Evolutionary conservation across 2,888 invertebrate genomes (phyloP), one percentile per base, ranked within the genome.

Genomic region (Rhagium mordax): DNA sequence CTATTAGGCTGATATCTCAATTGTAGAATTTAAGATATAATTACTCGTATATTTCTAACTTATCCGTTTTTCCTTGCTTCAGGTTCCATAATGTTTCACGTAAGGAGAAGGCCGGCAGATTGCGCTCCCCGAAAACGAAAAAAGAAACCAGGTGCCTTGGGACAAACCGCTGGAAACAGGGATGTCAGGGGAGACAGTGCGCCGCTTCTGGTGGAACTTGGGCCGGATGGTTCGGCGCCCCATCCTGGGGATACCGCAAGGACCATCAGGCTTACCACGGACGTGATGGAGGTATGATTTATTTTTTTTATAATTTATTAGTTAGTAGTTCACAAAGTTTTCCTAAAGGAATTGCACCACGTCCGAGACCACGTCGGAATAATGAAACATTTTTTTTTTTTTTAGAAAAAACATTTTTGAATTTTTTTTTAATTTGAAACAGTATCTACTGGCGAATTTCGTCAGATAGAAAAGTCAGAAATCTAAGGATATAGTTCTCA

Each of bases 81-180:
- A 96, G 98, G 98, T 88, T 97, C 97, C 85, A 95, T 98, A 86
- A 98, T 98, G 95, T 98, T 98, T 88, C 98, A 98, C 89, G 96
- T 98, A 87, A 92, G 97, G 85, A 92, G 97, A 86, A 92, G 97
- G 86, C 96, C 98, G 81, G 95, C 96, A 62, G 98, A 98, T 88
- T 93, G 95, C 84, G 96, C 96, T 77, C 92, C 96, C 75, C 93
- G 97, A 81, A 93, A 96, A 82, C 95, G 97, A 91, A 97, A 97
- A 91, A 94, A 94, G 87, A 91, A 92, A 86, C 90, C 90, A 68
- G 90, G 91, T 15, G 89, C 89, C 18, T 81, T 87, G 41, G 86
- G 87, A 47, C 83, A 85, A 67, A 86, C 89, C 78, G 88, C 89
- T 79, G 88, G 89, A 75, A 89, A 89, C 89, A 91, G 88, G 89